Base-by-base conservation (phyloP, 2,888 invertebrate species). In the Cryptus viduatorius region DNA sequence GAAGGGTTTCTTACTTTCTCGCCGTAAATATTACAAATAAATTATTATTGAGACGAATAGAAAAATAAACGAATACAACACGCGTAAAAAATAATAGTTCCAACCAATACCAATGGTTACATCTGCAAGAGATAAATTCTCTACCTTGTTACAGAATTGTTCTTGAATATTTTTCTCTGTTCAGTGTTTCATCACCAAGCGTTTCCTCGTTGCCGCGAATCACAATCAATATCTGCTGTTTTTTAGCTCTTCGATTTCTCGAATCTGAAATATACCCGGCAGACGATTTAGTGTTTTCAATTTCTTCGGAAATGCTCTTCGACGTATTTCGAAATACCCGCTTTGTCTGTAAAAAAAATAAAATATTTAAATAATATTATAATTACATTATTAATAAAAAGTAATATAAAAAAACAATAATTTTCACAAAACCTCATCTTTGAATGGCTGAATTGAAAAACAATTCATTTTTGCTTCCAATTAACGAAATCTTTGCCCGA, bases 281-380 rank as follows among this genome's bases (percentile, higher is more conserved):
- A 4, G n/a, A 61, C 29, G 37, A 24, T 67, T 0, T 16, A 14
- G 16, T 68, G 7, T 31, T 59, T 67, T 73, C 42, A 65, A n/a
- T 77, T 69, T 59, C 59, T 1, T 8, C 71, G 82, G 68, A 85
- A 79, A 79, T 82, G 79, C 31, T 79, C 76, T 69, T 82, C 82
- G 46, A 82, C 85, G 79, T 72, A 82, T 72, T 79, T 82, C 24
- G 82, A 82, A 31, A 85, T 85, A 1, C 82, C 85, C 19, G 78
- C 65, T 71, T 84, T 81, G 12, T 84, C 84, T 84, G 81, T 1
- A 61, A 68, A 31, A n/a, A 61, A 4, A 8, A 37, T 12, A 65
- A 53, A 59, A n/a, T n/a, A 53, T 24, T 3, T 12, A 29, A 14
- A 10, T 64, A 61, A 53, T 53, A 10, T 37, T 37, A 5, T 12